Conservation (phyloP, 2,113 vertebrate species). For the Tiliqua scincoides region DNA sequence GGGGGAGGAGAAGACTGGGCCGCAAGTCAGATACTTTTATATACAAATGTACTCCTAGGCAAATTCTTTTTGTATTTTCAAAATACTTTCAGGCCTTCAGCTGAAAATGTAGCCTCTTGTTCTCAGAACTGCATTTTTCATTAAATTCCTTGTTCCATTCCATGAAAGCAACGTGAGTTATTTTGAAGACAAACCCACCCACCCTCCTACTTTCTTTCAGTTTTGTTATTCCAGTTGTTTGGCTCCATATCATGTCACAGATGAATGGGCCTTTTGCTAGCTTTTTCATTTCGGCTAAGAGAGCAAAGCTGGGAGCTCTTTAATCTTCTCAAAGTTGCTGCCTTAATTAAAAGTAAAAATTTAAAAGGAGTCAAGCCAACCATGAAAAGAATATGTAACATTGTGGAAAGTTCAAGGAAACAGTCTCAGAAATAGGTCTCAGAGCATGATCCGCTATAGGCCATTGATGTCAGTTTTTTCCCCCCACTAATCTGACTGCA, state of each 20-base stretch:
- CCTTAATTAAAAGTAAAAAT: constrained; percentile 56
- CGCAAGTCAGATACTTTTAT: not conserved
- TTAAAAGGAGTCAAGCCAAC: constrained; percentile 41
- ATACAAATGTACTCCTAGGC: not conserved
- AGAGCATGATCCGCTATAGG: not conserved
- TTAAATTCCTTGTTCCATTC: constrained; percentile 21
- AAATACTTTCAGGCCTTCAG: constrained; percentile 13
- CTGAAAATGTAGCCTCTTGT: not conserved
- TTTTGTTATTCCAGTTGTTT: constrained; percentile 19
- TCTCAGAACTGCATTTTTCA: constrained; percentile 39
- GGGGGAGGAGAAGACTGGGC: not conserved
- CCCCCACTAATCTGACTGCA: not conserved
- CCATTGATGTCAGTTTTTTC: not conserved
- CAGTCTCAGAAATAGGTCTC: not conserved
- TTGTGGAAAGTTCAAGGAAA: not conserved
- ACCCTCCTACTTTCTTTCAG: constrained; percentile 13
- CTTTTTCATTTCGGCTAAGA: constrained; percentile 38
- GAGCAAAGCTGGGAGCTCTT: constrained; percentile 21
- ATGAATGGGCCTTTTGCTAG: constrained; percentile 21
- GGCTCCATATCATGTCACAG: constrained; percentile 2
- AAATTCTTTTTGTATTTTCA: constrained; percentile 16
- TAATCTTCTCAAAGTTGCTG: constrained; percentile 36
- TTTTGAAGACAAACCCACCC: not conserved
- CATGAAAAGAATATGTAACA: constrained; percentile 25
- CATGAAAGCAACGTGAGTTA: not conserved